Percentiles rank a stretch among this genome's conserved stretches.
phyloP scores from a whole-genome alignment of 2,113 vertebrate species.

The Nerophis lumbriciformis region DNA sequence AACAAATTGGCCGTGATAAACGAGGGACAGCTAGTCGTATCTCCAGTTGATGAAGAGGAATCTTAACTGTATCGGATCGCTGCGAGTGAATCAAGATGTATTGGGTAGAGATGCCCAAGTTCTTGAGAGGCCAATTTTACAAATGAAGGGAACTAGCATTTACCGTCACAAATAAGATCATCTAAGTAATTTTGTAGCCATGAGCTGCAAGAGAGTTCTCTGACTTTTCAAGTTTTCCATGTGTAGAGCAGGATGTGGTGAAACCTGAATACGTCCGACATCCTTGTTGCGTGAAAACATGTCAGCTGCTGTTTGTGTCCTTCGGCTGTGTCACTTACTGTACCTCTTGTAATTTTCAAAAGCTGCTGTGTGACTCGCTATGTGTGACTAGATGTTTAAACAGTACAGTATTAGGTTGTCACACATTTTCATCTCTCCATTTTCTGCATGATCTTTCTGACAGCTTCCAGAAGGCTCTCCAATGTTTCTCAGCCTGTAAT shows the following conservation, averaged over 20 bases:
- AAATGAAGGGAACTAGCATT: too few species aligned
- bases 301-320: background rate
- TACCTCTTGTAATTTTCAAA: constrained; percentile 11
- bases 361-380: constrained; percentile 2
- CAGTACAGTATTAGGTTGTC: constrained; percentile 9
- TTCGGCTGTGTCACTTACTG: background rate
- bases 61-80: too few species aligned
- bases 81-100: too few species aligned
- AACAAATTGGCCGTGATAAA: too few species aligned
- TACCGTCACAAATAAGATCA: background rate
- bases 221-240: background rate
- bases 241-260: background rate
- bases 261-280: background rate
- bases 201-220: background rate
- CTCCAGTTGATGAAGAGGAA: too few species aligned
- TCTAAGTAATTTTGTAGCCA: background rate
- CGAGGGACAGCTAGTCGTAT: too few species aligned
- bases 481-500: constrained; percentile 22
- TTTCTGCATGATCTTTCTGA: constrained; percentile 25
- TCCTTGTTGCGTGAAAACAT: constrained; percentile 1
- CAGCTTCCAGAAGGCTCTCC: constrained; percentile 16
- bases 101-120: too few species aligned
- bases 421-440: constrained; percentile 24
- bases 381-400: constrained; percentile 20
- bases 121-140: too few species aligned